Evolutionary conservation across 1,140 invertebrate species (phyloP), one percentile per base, ranked within the genome.

Genomic region (Onthophagus taurus): DNA sequence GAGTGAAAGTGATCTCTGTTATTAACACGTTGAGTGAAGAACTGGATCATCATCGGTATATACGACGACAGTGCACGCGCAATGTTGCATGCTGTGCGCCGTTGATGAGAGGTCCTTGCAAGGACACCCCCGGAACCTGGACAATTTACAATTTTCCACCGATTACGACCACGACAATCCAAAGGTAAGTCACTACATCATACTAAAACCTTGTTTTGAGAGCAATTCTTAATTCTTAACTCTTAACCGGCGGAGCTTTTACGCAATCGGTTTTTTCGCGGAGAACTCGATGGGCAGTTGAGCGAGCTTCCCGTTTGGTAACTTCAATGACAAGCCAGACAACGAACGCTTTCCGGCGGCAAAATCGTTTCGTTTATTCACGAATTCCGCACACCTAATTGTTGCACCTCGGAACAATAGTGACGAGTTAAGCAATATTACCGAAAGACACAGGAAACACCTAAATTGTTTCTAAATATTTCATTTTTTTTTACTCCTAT

Each of bases 1-100:
- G 9, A 51, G 54, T 53, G 54, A 56, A 56, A 56, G 54, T 56
- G 51, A 4, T 45, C 19, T n/a, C n/a, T 26, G 23, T n/a, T 7
- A n/a, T 26, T 7, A 7, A 6, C 6, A n/a, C n/a, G 23, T 26
- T 26, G n/a, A 26, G n/a, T 7, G 6, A 7, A 26, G 23, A 26
- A n/a, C 23, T 7, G 23, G n/a, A 26, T 7, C 23, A 26, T 7
- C 6, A 6, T 26, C 23, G 23, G n/a, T 6, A n/a, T 26, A 26
- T 26, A n/a, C n/a, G 47, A 18, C 12, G 33, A 48, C 42, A 45
- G 45, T 24, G 30, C 11, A 14, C 17, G 11, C 21, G 17, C 34
- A n/a, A 26, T 30, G 45, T 42, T 49, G 47, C 33, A n/a, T 44
- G 23, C 34, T 9, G 29, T 44, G 42, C n/a, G n/a, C n/a, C n/a